phyloP scores from a whole-genome alignment of 2,797 vertebrate genomes.

The Falco novaeseelandiae region DNA sequence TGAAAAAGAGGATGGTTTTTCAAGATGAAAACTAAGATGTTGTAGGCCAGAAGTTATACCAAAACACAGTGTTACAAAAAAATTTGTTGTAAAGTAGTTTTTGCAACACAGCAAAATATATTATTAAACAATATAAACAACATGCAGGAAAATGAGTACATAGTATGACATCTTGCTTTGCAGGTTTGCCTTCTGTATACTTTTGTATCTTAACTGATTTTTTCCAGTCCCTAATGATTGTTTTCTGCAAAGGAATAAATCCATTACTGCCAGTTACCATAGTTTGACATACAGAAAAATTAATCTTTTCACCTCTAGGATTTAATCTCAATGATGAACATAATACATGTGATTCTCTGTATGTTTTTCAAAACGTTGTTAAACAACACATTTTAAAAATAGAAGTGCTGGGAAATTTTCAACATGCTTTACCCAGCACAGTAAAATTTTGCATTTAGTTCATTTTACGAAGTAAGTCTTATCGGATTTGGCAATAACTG shows the following conservation, averaged over 20 bases:
- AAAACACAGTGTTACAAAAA: neutral
- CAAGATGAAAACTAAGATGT: neutral
- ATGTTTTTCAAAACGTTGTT: neutral
- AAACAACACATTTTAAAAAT: neutral
- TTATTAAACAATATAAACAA: neutral
- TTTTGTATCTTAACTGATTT: neutral
- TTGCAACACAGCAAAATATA: neutral
- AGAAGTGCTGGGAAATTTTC: neutral
- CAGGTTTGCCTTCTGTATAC: neutral
- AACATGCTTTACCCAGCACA: neutral
- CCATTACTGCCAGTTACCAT: neutral
- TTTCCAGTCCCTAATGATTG: neutral
- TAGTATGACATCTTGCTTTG: neutral
- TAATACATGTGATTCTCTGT: neutral
- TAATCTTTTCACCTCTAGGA: neutral
- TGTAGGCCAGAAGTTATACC: neutral
- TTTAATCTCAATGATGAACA: neutral
- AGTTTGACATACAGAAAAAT: neutral
- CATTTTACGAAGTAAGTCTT: neutral
- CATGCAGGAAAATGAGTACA: neutral
- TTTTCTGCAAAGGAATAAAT: constrained; percentile 1
- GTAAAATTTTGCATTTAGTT: neutral
- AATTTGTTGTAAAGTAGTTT: neutral
- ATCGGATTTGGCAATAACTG: neutral
- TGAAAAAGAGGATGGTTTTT: neutral